Conservation (phyloP, 2,113 vertebrate species). For the Forbesichthys papilliferus region DNA sequence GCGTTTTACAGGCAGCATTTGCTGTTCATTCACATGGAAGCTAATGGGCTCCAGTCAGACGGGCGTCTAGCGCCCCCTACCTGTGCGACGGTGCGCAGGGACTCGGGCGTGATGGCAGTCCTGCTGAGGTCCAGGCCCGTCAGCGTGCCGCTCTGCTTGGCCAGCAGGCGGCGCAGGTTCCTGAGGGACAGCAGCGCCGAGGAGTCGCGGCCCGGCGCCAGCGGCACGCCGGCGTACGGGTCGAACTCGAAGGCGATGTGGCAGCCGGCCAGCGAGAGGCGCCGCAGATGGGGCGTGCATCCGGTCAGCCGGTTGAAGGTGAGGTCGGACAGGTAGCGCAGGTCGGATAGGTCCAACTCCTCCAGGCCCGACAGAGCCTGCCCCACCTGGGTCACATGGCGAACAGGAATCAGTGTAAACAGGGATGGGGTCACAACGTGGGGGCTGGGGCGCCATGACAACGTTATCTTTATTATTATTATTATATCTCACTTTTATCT, state of each 20-base stretch:
- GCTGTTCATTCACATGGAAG: too few species aligned
- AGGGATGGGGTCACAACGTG: too few species aligned
- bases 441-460: too few species aligned
- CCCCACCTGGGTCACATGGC: slow-evolving; percentile 52
- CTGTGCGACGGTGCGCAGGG: slow-evolving; percentile 74
- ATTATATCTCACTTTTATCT: too few species aligned
- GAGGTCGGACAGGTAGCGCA: slow-evolving; percentile 80
- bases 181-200: slow-evolving; percentile 77
- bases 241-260: slow-evolving; percentile 81
- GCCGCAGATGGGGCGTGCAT: slow-evolving; percentile 73
- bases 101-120: slow-evolving; percentile 77
- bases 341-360: slow-evolving; percentile 80
- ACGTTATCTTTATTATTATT: too few species aligned
- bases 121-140: slow-evolving; percentile 79
- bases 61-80: slow-evolving; percentile 46
- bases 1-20: too few species aligned
- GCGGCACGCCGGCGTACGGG: slow-evolving; percentile 64
- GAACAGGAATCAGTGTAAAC: too few species aligned
- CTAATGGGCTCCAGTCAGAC: neutral
- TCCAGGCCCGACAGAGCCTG: slow-evolving; percentile 71
- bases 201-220: slow-evolving; percentile 59
- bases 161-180: slow-evolving; percentile 77
- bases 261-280: slow-evolving; percentile 81
- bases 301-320: slow-evolving; percentile 81
- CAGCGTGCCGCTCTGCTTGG: slow-evolving; percentile 66